Percentiles rank a stretch among this genome's conserved stretches.
Conservation (phyloP, 2,113 vertebrate genomes). For the Aptenodytes forsteri region DNA sequence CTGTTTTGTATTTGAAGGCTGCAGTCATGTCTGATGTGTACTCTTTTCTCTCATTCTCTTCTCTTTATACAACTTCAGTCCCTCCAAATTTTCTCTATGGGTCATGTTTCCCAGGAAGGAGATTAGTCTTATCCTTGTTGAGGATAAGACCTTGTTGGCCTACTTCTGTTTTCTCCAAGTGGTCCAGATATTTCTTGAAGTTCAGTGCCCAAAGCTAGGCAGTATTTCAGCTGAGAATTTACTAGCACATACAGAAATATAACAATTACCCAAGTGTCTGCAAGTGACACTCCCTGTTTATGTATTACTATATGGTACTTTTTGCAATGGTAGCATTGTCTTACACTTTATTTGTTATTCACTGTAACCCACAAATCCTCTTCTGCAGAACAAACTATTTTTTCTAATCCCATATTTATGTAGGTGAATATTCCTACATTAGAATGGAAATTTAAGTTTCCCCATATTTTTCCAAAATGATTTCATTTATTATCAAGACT, state of each 20-base stretch:
- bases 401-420: not conserved
- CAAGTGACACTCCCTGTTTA: not conserved
- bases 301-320: not conserved
- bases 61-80: not conserved
- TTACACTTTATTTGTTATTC: not conserved
- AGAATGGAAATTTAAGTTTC: not conserved
- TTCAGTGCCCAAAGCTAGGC: not conserved
- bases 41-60: not conserved
- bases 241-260: not conserved
- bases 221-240: not conserved
- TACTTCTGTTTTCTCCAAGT: not conserved
- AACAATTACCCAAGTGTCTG: not conserved
- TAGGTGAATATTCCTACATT: not conserved
- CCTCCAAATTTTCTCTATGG: not conserved
- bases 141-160: not conserved
- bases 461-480: not conserved
- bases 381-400: not conserved
- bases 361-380: not conserved
- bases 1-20: not conserved
- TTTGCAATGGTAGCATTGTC: not conserved
- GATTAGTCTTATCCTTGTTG: not conserved
- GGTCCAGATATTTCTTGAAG: not conserved
- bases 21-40: not conserved
- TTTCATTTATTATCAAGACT: not conserved
- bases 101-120: not conserved